Base-by-base conservation (phyloP, 2,113 vertebrate genomes). In the Etheostoma spectabile region DNA sequence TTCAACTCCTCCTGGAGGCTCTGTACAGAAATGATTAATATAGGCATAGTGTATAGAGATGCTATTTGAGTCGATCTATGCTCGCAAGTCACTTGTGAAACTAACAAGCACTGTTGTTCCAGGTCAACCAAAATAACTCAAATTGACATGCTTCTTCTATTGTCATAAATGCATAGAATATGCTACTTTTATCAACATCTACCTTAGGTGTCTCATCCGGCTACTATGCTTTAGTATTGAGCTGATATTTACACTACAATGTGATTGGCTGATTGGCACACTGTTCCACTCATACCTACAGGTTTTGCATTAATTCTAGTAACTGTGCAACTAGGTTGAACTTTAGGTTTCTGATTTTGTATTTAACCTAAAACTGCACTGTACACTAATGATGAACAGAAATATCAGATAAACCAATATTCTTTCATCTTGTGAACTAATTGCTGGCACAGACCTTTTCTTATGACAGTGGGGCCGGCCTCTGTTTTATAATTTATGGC, bases 401-500 rank as follows among this genome's bases (percentile, higher is more conserved):
- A 51, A 22, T 42, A 24, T 62, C 10, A 21, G 30, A 22, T 51
- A 8, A 19, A 51, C 12, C 22, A 63, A 79, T 72, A 66, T 21
- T 8, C 49, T 70, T 13, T 69, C 18, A 53, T 61, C 48, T 67
- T 48, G 8, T 48, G 15, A 57, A 14, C 10, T 24, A 24, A 77
- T 52, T 67, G 49, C n/a, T 38, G 22, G 52, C 11, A 16, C 30
- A 27, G 6, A 24, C 11, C 6, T 66, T 70, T 57, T 56, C 49
- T 59, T 24, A 38, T 79, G 52, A 52, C 7, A 27, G 3, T 6
- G 4, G 16, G 42, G 4, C 35, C 45, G 67, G 3, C 62, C 57
- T 75, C 42, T 76, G 57, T 61, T 66, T 30, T 82, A 77, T 90
- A 74, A 85, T 86, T 71, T 61, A 86, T 80, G 18, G 45, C 38